Conservation (phyloP, 2,797 vertebrate genomes). For the Fistularia commersonii region DNA sequence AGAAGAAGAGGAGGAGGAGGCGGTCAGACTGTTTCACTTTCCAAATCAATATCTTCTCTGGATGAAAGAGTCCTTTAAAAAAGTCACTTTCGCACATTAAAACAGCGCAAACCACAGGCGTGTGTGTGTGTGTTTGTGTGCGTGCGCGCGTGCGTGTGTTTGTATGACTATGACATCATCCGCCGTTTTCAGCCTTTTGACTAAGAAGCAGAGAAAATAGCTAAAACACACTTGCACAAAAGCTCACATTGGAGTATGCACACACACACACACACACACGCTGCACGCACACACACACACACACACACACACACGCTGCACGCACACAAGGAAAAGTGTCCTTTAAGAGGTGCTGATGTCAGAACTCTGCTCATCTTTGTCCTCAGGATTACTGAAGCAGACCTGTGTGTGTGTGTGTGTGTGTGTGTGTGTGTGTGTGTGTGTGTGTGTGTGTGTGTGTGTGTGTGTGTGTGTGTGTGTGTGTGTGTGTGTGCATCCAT, state of each 20-base stretch:
- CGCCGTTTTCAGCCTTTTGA: not conserved
- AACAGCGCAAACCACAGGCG: no score
- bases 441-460: no score
- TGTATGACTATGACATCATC: not conserved
- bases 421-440: no score
- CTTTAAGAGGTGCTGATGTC: conserved; percentile 62
- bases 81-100: not conserved
- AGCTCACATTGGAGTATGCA: conserved; percentile 10
- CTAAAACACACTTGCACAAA: conserved; percentile 19
- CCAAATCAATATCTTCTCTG: no score
- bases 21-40: no score
- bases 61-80: no score
- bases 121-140: no score
- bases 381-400: conserved; percentile 51
- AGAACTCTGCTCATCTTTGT: conserved; percentile 57
- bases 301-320: conserved; percentile 19
- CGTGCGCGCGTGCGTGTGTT: not conserved
- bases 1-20: no score
- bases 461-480: conserved; percentile 18
- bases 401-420: conserved; percentile 21
- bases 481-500: conserved; percentile 28
- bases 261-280: conserved; percentile 2
- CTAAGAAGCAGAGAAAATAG: conserved; percentile 39
- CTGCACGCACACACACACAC: conserved; percentile 15
- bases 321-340: no score